Evolutionary conservation across 2,797 vertebrate genomes (phyloP).

Genomic region (Scomberomorus guttatus): DNA sequence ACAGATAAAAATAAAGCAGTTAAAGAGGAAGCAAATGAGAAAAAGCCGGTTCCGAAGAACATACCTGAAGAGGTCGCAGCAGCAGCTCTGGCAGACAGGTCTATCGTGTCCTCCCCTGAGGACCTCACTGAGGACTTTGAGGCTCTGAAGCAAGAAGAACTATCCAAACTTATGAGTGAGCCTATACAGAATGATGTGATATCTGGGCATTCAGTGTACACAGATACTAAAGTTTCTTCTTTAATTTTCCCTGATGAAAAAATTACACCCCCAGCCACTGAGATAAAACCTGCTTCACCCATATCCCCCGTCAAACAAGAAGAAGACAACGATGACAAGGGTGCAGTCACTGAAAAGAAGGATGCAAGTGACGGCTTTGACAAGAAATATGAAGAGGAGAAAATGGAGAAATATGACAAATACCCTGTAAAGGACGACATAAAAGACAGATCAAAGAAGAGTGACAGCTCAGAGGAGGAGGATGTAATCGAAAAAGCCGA

Average conservation of each 20-base stretch:
- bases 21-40: constrained; percentile 87
- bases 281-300: constrained; percentile 73
- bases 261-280: constrained; percentile 62
- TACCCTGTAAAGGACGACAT: constrained; percentile 68
- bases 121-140: constrained; percentile 98
- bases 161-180: constrained; percentile 57
- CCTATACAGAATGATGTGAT: constrained; percentile 71
- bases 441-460: constrained; percentile 86
- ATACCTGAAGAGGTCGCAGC: constrained; percentile 70
- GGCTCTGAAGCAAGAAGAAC: constrained; percentile 89
- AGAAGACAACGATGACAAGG: constrained; percentile 68
- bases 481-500: constrained; percentile 97
- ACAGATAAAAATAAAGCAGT: constrained; percentile 89
- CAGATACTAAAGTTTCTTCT: constrained; percentile 74
- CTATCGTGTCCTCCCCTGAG: constrained; percentile 94
- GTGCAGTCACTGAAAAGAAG: constrained; percentile 62
- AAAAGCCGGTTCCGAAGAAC: constrained; percentile 82
- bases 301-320: constrained; percentile 59
- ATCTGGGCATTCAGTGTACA: constrained; percentile 44
- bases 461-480: constrained; percentile 89
- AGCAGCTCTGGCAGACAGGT: constrained; percentile 85
- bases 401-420: constrained; percentile 80
- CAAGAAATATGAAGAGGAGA: constrained; percentile 86
- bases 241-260: constrained; percentile 78
- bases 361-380: constrained; percentile 78